Evolutionary conservation across 2,888 invertebrate species (phyloP).

Genomic region (Machimus rusticus): DNA sequence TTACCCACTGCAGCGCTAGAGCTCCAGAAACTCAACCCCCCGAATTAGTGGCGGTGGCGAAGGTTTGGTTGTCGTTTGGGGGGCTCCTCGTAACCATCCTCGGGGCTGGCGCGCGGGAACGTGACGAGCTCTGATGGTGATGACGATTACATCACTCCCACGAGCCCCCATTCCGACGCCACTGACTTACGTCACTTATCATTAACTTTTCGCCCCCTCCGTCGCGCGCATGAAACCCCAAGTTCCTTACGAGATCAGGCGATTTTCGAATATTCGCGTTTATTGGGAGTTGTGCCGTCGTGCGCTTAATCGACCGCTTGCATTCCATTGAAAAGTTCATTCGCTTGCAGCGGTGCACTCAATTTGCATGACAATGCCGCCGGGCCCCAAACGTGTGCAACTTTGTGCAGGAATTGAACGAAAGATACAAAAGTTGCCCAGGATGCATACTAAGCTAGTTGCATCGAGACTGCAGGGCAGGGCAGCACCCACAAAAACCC

Average conservation of each 20-base stretch:
- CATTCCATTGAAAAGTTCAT: constrained; percentile 31
- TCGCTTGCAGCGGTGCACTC: constrained; percentile 15
- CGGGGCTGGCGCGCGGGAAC: neutral
- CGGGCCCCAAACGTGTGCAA: neutral
- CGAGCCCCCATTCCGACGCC: neutral
- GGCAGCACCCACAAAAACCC: neutral
- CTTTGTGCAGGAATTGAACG: neutral
- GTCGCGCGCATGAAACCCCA: neutral
- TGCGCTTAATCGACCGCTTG: neutral
- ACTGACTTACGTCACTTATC: neutral
- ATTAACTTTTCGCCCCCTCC: neutral
- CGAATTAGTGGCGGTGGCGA: neutral
- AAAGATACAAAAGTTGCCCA: neutral
- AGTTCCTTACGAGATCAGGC: neutral
- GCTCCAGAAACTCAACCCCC: neutral
- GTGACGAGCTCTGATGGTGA: neutral
- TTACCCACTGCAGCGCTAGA: neutral
- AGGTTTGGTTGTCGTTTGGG: neutral
- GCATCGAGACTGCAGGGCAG: neutral
- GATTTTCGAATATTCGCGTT: neutral
- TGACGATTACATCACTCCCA: neutral
- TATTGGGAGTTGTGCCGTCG: neutral
- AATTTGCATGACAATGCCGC: constrained; percentile 21
- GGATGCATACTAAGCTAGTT: neutral
- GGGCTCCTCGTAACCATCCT: neutral